A percentile compares a stretch with the other conserved stretches of the same genome.
phyloP scores from a whole-genome alignment of 2,888 invertebrate genomes.

The Platycheirus rosarum region DNA sequence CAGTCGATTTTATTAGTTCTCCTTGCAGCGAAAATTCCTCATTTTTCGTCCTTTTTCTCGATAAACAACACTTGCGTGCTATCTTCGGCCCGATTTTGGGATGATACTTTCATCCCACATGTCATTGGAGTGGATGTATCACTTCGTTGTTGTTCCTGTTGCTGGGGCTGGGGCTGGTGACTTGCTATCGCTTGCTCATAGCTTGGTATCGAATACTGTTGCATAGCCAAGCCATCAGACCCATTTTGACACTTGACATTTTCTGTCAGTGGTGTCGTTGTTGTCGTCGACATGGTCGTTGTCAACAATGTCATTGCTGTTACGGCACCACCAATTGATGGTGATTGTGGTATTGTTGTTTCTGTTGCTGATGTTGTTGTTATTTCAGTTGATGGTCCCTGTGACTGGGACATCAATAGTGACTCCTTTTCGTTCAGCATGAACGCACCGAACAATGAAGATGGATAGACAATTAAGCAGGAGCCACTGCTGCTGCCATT shows the following conservation, averaged over 20 bases:
- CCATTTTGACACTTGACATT: constrained; percentile 67
- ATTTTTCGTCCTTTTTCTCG: constrained; percentile 48
- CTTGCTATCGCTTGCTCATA: constrained; percentile 67
- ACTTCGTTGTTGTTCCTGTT: constrained; percentile 61
- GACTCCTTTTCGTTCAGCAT: constrained; percentile 77
- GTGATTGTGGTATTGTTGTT: constrained; percentile 68
- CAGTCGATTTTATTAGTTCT: constrained; percentile 40
- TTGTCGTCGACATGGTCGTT: constrained; percentile 56
- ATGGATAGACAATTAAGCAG: constrained; percentile 80
- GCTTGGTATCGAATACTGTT: constrained; percentile 65
- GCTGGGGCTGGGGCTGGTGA: constrained; percentile 55
- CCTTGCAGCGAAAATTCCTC: not conserved
- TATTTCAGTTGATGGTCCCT: constrained; percentile 17
- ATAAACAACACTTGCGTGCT: constrained; percentile 35
- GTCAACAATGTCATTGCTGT: constrained; percentile 48
- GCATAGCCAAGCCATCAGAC: constrained; percentile 65
- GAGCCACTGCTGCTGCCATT: constrained; percentile 65
- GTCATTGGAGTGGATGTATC: constrained; percentile 37
- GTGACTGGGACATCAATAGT: constrained; percentile 16
- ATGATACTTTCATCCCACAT: constrained; percentile 57
- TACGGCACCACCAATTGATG: constrained; percentile 56
- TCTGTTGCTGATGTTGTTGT: constrained; percentile 49
- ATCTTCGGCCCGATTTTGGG: constrained; percentile 55
- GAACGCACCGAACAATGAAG: constrained; percentile 79
- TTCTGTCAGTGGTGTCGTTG: constrained; percentile 60